Evolutionary conservation across 2,888 invertebrate genomes (phyloP), one percentile per base, ranked within the genome.

Genomic region (Papilio gigon): DNA sequence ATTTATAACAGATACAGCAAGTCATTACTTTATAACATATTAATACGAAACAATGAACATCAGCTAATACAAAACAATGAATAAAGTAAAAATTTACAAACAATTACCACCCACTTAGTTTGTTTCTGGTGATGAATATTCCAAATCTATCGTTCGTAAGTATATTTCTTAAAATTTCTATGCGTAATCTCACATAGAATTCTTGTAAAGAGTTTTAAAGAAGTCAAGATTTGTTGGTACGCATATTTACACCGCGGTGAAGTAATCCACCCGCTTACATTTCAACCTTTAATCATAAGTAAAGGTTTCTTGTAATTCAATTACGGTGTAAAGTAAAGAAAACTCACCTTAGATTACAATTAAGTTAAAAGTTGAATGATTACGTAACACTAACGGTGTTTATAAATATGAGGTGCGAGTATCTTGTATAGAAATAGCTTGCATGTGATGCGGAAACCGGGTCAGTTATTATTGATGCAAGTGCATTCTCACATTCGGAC

Each of bases 401-500:
- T 65, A 61, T 59, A 47, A 59, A 71, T 65, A 67, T 71, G 73
- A 73, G 71, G 70, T 74, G 73, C 72, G 68, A 67, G 71, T 72
- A 74, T 68, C 73, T 30, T 69, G 73, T 75, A 75, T 75, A 76
- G 73, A 72, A 59, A 70, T 66, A 71, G 72, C 71, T 75, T 77
- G 82, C 83, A 82, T 84, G 76, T 80, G 74, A 75, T 76, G 73
- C 67, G 73, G 78, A 78, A 85, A 83, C 80, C 78, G 73, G 82
- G 84, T 83, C 84, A 84, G 81, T 78, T 80, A 82, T 80, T 80
- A 81, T 77, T 78, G 76, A 67, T 75, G 69, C 74, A 72, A 75
- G 77, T 77, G 76, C 75, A 73, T 73, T 73, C 70, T 71, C 71
- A 66, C 63, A 66, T 61, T 37, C 56, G 27, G 53, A 65, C 60